These are phyloP conservation scores for Papilio gigon DNA, from an alignment of 2,888 invertebrate genomes.

Conservation along the genomic window DNA sequence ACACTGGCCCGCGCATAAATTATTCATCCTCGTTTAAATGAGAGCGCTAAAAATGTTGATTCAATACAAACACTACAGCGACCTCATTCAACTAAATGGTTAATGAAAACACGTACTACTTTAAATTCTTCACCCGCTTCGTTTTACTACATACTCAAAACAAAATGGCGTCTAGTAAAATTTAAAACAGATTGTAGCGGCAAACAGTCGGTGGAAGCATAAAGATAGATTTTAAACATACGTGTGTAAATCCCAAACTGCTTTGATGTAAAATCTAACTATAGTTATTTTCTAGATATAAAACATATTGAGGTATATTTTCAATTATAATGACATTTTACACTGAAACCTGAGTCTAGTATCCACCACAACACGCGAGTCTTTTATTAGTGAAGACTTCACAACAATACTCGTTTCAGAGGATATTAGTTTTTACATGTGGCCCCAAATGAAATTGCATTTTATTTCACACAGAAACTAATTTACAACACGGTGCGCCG, in stretches of 20 bases:
- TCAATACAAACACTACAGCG: slow-evolving; percentile 11
- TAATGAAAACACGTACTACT: slow-evolving; percentile 21
- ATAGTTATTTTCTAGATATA: neutral
- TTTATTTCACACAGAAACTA: slow-evolving; percentile 21
- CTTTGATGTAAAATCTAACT: neutral
- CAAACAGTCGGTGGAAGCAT: neutral
- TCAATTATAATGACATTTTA: neutral
- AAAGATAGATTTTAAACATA: neutral
- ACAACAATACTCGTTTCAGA: slow-evolving; percentile 5
- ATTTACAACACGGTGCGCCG: neutral
- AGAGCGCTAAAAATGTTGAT: slow-evolving; percentile 30
- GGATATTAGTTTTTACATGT: slow-evolving; percentile 30
- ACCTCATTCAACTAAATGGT: slow-evolving; percentile 33
- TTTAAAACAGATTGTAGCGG: neutral
- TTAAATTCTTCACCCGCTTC: neutral
- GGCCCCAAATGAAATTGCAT: slow-evolving; percentile 31
- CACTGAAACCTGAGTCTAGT: neutral
- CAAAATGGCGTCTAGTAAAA: slow-evolving; percentile 4
- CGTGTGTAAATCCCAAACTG: neutral
- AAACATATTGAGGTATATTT: neutral
- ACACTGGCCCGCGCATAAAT: slow-evolving; percentile 8
- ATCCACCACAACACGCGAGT: neutral
- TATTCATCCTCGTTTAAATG: slow-evolving; percentile 29
- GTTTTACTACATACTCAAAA: slow-evolving; percentile 2
- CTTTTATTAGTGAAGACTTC: slow-evolving; percentile 14